phyloP scores from a whole-genome alignment of 2,113 vertebrate genomes.

The Balaenoptera acutorostrata region DNA sequence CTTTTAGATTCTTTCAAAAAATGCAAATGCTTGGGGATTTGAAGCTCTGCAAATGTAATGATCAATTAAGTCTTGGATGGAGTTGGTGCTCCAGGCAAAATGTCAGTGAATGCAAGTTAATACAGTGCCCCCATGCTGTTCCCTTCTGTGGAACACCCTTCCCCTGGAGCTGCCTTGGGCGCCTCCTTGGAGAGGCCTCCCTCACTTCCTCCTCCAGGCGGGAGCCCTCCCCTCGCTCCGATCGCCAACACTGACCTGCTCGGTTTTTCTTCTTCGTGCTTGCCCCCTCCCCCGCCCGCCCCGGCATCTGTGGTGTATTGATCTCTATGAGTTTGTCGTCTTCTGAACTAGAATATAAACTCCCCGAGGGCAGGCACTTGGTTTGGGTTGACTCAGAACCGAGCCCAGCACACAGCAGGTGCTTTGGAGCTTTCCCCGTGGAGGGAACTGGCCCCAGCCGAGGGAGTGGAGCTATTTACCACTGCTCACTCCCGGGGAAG shows the following conservation, averaged over 20 bases:
- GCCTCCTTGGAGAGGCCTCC: not conserved
- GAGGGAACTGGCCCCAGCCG: fast-evolving
- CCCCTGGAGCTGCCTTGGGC: not conserved
- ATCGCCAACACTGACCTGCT: not conserved
- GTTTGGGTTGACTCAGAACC: fast-evolving
- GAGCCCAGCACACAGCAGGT: not conserved
- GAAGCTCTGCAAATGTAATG: not conserved
- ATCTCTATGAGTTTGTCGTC: fast-evolving
- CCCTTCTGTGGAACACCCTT: too few relatives aligned
- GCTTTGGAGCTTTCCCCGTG: fast-evolving
- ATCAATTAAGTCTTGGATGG: not conserved
- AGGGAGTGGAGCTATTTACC: fast-evolving
- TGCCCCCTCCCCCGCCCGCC: too few relatives aligned
- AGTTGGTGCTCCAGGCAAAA: not conserved
- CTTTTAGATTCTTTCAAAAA: not conserved
- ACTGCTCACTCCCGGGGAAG: not conserved
- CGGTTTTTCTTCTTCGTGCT: not conserved
- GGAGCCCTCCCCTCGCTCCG: fast-evolving
- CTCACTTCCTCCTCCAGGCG: not conserved
- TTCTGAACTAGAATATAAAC: not conserved
- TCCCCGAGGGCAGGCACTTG: not conserved
- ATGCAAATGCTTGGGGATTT: not conserved
- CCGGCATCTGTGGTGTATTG: fast-evolving
- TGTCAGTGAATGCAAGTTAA: not conserved
- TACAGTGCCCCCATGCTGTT: fast-evolving